A percentile compares a stretch with the other conserved stretches of the same genome.
phyloP scores from a whole-genome alignment of 2,797 vertebrate species.

The Pangasius sanitwongsei region DNA sequence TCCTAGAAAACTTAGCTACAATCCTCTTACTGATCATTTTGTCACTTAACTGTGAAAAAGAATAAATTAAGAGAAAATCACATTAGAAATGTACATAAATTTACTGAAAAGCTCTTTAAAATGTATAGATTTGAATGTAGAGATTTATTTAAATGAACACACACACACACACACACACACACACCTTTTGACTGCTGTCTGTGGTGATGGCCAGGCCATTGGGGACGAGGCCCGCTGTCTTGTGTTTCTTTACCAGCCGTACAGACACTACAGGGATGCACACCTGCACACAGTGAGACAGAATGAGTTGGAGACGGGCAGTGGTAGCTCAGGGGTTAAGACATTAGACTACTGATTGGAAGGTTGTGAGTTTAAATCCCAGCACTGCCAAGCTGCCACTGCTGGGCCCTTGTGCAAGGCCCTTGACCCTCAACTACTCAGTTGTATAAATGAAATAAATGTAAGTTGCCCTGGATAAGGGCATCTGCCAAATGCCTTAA shows the following conservation, averaged over 20 bases:
- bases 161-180: constrained; percentile 20
- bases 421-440: too few species aligned
- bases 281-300: constrained; percentile 82
- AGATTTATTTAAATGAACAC: background rate
- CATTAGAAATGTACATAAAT: background rate
- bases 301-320: background rate
- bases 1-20: background rate
- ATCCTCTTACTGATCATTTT: background rate
- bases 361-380: too few species aligned
- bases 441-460: too few species aligned
- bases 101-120: background rate
- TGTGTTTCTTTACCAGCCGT: constrained; percentile 93
- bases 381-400: too few species aligned
- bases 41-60: background rate
- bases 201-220: constrained; percentile 94
- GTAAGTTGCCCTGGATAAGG: too few species aligned
- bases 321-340: too few species aligned
- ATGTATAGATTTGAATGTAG: background rate
- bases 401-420: too few species aligned
- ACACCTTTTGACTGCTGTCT: constrained; percentile 73
- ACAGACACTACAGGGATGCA: constrained; percentile 88
- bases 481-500: too few species aligned
- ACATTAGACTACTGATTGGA: too few species aligned
- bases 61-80: background rate
- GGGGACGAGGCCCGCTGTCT: constrained; percentile 90